Conservation (phyloP, 2,113 vertebrate genomes). For the Callorhinus ursinus region DNA sequence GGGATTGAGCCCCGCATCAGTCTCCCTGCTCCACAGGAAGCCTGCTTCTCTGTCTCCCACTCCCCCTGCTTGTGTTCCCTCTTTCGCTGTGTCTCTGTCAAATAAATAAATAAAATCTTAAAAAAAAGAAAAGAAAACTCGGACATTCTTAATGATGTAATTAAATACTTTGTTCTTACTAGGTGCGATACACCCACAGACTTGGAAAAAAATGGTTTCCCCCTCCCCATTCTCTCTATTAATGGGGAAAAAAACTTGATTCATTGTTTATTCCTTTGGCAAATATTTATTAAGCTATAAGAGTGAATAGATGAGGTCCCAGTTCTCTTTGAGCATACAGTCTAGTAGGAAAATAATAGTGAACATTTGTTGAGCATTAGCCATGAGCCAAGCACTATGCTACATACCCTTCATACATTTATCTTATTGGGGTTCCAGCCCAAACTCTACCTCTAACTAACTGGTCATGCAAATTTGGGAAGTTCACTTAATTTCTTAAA, state of each 20-base stretch:
- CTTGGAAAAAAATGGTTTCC: not conserved
- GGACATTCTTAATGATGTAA: not conserved
- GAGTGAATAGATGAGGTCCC: not conserved
- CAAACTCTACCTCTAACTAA: not conserved
- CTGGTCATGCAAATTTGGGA: not conserved
- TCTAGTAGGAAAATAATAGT: not conserved
- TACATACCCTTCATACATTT: not conserved
- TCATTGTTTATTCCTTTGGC: slow-evolving; percentile 25
- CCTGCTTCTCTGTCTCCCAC: too few species aligned
- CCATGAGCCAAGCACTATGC: not conserved
- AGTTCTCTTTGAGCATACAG: not conserved
- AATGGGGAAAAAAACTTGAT: not conserved
- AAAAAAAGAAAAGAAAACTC: not conserved
- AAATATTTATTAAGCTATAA: not conserved
- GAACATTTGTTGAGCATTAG: not conserved
- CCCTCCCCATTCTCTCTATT: not conserved
- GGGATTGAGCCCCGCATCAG: too few species aligned
- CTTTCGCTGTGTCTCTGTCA: too few species aligned
- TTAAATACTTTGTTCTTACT: not conserved
- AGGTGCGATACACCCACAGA: not conserved
- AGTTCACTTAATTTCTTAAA: slow-evolving; percentile 14
- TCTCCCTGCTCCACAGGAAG: too few species aligned
- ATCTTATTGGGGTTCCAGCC: not conserved
- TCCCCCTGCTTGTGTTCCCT: too few species aligned
- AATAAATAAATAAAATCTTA: too few species aligned